A percentile compares a stretch with the other conserved stretches of the same genome.
Evolutionary conservation across 2,113 vertebrate genomes (phyloP).

Genomic region (Microtus ochrogaster): DNA sequence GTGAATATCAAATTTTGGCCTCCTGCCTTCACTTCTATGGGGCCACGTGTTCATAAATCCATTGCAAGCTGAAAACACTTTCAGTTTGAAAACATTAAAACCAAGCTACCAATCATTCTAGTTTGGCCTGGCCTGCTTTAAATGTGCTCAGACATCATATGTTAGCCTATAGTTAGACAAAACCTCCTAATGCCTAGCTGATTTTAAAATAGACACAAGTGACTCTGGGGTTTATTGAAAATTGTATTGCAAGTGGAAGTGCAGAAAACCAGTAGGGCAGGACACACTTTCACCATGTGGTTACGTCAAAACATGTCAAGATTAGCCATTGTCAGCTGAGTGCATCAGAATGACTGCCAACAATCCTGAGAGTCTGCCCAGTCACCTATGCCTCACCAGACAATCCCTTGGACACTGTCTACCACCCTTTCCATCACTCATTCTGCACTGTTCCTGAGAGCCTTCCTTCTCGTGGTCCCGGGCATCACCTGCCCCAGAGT

Average conservation of each 20-base stretch:
- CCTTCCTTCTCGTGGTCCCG: not conserved
- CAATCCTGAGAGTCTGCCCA: not conserved
- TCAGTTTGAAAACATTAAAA: not conserved
- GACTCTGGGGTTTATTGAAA: not conserved
- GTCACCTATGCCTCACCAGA: not conserved
- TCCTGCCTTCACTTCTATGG: not conserved
- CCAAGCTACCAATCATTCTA: not conserved
- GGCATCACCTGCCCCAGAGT: not conserved
- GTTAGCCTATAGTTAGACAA: not conserved
- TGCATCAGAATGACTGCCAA: not conserved
- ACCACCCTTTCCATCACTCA: not conserved
- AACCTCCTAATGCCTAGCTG: not conserved
- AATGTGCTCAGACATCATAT: not conserved
- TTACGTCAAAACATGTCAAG: not conserved
- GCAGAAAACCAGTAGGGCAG: rapidly evolving
- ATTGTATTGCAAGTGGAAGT: not conserved
- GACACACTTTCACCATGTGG: no score
- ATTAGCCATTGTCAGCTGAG: no score
- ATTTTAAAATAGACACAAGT: not conserved
- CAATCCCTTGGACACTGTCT: not conserved
- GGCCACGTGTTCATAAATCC: not conserved
- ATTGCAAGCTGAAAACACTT: not conserved
- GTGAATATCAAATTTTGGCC: not conserved
- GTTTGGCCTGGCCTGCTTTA: not conserved
- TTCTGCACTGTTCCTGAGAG: not conserved